Conservation (phyloP, 2,888 invertebrate genomes). For the Helicoverpa assulta region DNA sequence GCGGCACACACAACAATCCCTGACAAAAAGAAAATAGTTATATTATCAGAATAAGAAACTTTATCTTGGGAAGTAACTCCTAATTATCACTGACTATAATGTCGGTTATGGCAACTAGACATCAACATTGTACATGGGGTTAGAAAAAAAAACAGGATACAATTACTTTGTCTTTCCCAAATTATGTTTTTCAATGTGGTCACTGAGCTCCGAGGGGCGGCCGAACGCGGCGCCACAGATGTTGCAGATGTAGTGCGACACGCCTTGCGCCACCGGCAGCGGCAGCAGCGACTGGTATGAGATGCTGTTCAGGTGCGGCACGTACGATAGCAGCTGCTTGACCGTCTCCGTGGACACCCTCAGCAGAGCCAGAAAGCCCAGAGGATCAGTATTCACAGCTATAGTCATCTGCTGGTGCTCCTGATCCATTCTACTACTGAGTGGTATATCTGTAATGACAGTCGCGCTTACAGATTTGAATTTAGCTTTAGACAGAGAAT, state of each 20-base stretch:
- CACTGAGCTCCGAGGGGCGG: conserved; percentile 75
- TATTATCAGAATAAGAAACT: background rate
- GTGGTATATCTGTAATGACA: conserved; percentile 16
- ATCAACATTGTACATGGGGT: conserved; percentile 20
- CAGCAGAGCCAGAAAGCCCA: conserved; percentile 76
- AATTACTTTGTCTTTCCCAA: conserved; percentile 75
- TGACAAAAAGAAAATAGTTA: conserved; percentile 46
- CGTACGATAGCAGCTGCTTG: conserved; percentile 74
- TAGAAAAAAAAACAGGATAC: conserved; percentile 31
- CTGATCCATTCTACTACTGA: background rate
- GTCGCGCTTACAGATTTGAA: conserved; percentile 25
- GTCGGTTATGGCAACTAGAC: conserved; percentile 6
- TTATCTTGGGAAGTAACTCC: background rate
- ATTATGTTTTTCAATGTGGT: conserved; percentile 78
- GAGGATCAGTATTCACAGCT: conserved; percentile 84
- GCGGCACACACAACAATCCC: conserved; percentile 82
- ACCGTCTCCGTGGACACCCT: conserved; percentile 77
- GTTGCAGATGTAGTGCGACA: conserved; percentile 75
- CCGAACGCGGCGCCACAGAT: conserved; percentile 79
- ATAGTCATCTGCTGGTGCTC: conserved; percentile 66
- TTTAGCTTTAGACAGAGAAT: conserved; percentile 65
- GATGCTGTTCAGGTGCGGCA: conserved; percentile 74
- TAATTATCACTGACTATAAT: background rate
- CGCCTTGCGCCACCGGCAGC: conserved; percentile 48
- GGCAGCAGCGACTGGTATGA: conserved; percentile 70